Percentiles rank a stretch among this genome's conserved stretches.
phyloP scores from a whole-genome alignment of 2,888 invertebrate genomes.

The Apamea monoglypha region DNA sequence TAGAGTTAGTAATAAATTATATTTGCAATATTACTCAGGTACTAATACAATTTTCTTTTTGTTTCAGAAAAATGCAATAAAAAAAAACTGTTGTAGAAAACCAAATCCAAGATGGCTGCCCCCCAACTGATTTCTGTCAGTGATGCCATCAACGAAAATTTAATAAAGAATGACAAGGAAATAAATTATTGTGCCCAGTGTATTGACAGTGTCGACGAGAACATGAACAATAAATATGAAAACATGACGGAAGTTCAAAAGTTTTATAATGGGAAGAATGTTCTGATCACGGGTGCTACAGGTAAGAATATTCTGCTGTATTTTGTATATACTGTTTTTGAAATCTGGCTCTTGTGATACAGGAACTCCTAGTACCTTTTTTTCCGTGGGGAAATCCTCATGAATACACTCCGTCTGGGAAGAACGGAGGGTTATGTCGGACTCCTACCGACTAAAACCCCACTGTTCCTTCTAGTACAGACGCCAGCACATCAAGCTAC shows the following conservation, averaged over 20 bases:
- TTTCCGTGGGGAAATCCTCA: too few species aligned
- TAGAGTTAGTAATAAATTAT: not conserved
- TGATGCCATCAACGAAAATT: constrained; percentile 42
- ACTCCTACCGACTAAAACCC: too few species aligned
- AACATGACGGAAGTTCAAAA: constrained; percentile 86
- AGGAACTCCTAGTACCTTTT: too few species aligned
- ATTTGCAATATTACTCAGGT: too few species aligned
- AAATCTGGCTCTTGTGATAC: not conserved
- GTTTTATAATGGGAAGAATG: constrained; percentile 90
- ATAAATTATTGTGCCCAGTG: constrained; percentile 61
- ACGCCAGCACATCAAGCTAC: too few species aligned
- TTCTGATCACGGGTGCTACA: constrained; percentile 91
- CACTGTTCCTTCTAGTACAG: too few species aligned
- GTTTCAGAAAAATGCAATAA: constrained; percentile 66
- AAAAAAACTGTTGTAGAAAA: not conserved
- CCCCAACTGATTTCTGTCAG: constrained; percentile 43
- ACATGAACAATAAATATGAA: constrained; percentile 69
- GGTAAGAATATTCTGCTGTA: constrained; percentile 76
- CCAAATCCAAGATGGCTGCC: constrained; percentile 52
- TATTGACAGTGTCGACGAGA: constrained; percentile 67
- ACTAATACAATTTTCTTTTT: constrained; percentile 40
- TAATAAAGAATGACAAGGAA: constrained; percentile 41
- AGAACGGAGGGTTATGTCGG: too few species aligned
- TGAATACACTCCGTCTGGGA: too few species aligned
- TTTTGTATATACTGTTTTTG: not conserved